These are phyloP conservation scores for Oxycera nigricornis DNA, from an alignment of 2,888 invertebrate species.

Conservation along the genomic window DNA sequence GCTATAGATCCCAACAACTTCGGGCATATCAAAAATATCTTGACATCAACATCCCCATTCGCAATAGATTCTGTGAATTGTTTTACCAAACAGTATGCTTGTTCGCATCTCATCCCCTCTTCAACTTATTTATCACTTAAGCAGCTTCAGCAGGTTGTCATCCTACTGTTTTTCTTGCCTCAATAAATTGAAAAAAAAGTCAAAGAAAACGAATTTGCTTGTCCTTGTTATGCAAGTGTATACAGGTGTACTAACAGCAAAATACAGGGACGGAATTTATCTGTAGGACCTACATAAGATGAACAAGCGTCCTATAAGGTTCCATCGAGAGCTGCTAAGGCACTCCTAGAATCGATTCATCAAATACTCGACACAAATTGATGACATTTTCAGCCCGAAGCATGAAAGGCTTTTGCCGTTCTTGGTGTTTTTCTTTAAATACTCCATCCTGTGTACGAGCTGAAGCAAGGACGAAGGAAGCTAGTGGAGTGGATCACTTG, in stretches of 20 bases:
- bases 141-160: too few relatives aligned
- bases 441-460: background rate
- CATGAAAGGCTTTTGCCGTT: conserved; percentile 37
- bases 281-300: background rate
- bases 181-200: background rate
- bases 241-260: background rate
- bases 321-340: background rate
- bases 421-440: conserved; percentile 29
- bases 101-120: too few relatives aligned
- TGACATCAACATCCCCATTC: too few relatives aligned
- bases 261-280: background rate
- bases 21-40: too few relatives aligned
- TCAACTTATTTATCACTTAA: too few relatives aligned
- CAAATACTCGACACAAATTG: conserved; percentile 42
- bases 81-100: too few relatives aligned
- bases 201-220: background rate
- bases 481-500: background rate
- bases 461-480: background rate
- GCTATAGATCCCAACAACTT: too few relatives aligned
- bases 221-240: background rate
- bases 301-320: background rate
- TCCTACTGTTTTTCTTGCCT: background rate
- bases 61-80: too few relatives aligned
- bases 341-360: conserved; percentile 40
- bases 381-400: conserved; percentile 41